Base-by-base conservation (phyloP, 1,140 invertebrate genomes). In the Popillia japonica region DNA sequence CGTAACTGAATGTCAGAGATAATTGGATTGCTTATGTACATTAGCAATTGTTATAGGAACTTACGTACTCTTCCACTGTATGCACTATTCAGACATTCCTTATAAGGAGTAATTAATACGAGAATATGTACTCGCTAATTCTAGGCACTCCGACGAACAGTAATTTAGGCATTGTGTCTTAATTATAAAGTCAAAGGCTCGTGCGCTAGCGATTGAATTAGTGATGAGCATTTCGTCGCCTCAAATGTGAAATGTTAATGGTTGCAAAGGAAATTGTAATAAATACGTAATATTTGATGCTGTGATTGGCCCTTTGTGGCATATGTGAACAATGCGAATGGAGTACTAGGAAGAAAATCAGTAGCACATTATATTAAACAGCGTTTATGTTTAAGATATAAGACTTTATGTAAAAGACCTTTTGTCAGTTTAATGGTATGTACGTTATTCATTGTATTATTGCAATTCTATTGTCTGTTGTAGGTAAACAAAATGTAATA, bases 11-110 rank as follows among this genome's bases (percentile, higher is more conserved):
- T 40, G 64, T 77, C 64, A 9, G 20, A 59, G 72, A 40, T 79
- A 79, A 79, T 79, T 79, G 79, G 72, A 79, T 78, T 78, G 55
- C 40, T 72, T 76, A 79, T 79, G 55, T 73, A 75, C 79, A 79
- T 74, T 74, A 44, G 61, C 61, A 68, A 68, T 68, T 68, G 61
- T 68, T 68, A 14, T 22, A 11, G 27, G 61, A 68, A 55, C 27
- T 34, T 34, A 34, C 48, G 48, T 55, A 55, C 27, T 68, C 61
- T 34, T 22, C 22, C 27, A 10, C 8, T 23, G 61, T 68, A 68
- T 14, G 61, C 48, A 34, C 27, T 48, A 17, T 48, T 34, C 22
- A 68, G 3, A 20, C 10, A 27, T 34, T 68, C 61, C 61, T 68
- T 68, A 34, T 27, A 68, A 8, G 61, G 61, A 27, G 61, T 68